Base-by-base conservation (phyloP, 2,113 vertebrate genomes). In the Hemiprocne comata region DNA sequence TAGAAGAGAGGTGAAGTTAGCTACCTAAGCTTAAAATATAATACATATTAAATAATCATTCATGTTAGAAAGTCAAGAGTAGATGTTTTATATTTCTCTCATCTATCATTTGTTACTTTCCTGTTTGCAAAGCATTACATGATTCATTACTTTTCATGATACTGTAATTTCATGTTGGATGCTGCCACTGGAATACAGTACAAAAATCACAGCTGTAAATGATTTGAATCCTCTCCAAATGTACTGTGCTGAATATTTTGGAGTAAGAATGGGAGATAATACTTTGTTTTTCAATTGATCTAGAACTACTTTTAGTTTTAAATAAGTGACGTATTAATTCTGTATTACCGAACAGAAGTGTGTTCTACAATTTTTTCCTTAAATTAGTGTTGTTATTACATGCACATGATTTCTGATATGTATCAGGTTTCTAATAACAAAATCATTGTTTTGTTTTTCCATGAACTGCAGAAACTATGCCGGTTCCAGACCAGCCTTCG, bases 401-500 rank as follows among this genome's bases (percentile, higher is more conserved):
- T 31, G 8, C 7, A 7, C 53, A 15, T 23, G 16, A 46, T 76
- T 90, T 81, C 51, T 90, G 20, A n/a, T 67, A 24, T 7, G 7
- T 31, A 44, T 75, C 11, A 23, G 4, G 7, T 58, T 85, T 81
- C 12, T 80, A 29, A 66, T 66, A 84, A 55, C 55, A 61, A 92
- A 90, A 58, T 15, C 1, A 7, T 70, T 71, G 2, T 78, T 96
- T 75, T 93, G 4, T 90, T 70, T 94, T 80, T 74, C 53, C 94
- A 70, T 96, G 73, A 91, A 29, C 89, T 98, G 42, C 97, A 98
- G 99, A 97, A 99, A 98, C 97, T 96, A 99, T 99, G 99, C 99
- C 99, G 94, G 99, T 99, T 96, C 99, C 99, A 95, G 99, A 99
- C 82, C 99, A 99, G 94, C 98, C 99, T 90, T 98, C 98, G 18